Evolutionary conservation across 1,140 invertebrate genomes (phyloP), one percentile per base, ranked within the genome.

Genomic region (Procambarus virginalis): DNA sequence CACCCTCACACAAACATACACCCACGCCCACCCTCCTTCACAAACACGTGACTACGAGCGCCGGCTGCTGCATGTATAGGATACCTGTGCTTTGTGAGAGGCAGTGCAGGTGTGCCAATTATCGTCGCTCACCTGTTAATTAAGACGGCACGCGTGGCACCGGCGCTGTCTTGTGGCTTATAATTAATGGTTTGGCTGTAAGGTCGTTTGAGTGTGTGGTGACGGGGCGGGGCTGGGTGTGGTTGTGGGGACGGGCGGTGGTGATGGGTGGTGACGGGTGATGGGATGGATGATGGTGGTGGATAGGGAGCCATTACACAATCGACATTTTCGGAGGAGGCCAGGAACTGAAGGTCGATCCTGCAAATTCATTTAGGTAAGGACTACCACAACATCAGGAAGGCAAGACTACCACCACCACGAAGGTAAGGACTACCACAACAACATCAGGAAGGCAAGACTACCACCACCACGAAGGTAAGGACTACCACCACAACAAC

Each of bases 91-190:
- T 20, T 68, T 68, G 64, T 20, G 9, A 34, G 17, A 17, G 64
- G 17, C 64, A 55, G 51, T 12, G 10, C 51, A 55, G 51, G 2
- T 55, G 51, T 55, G 12, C 64, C n/a, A 73, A n/a, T 10, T 68
- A 68, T 68, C 10, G 12, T 68, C 64, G 64, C 64, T 68, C 64
- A 68, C 64, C 64, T 68, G 64, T 22, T 73, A 73, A 73, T 73
- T 73, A 73, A 73, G 14, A 73, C 0, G n/a, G 22, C 68, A 73
- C n/a, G 68, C 5, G 22, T 8, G 68, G 68, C 68, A 73, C 22
- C 12, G 68, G 17, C 68, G 22, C 68, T 9, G 68, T 3, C 22
- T 34, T 34, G n/a, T 22, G 68, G 68, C 20, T 22, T 73, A 34
- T 34, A 73, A 45, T 73, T 73, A 73, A 73, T 73, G 68, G 12